Evolutionary conservation across 2,113 vertebrate species (phyloP).

Genomic region (Notarius lentiginosus): DNA sequence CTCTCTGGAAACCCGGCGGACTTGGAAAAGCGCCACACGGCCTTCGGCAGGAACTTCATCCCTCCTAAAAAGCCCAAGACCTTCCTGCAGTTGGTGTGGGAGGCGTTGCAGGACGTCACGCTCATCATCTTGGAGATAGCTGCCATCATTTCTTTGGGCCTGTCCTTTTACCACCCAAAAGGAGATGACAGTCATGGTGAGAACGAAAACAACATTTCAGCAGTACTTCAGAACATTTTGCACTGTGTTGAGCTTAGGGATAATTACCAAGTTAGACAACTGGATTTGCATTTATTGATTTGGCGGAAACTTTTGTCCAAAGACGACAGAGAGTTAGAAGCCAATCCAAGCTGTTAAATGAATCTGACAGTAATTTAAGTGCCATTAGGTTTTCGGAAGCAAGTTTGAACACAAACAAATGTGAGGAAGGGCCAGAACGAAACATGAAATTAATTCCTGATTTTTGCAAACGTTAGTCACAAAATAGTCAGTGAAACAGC

Average conservation of each 20-base stretch:
- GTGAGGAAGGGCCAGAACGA: neutral
- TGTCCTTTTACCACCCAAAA: slow-evolving; percentile 92
- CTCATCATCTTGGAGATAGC: slow-evolving; percentile 96
- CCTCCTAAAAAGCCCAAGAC: slow-evolving; percentile 95
- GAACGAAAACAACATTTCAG: slow-evolving; percentile 44
- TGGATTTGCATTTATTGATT: neutral
- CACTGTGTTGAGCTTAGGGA: slow-evolving; percentile 2
- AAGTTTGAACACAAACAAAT: neutral
- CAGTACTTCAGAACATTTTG: neutral
- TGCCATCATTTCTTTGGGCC: slow-evolving; percentile 91
- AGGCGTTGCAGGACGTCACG: slow-evolving; percentile 95
- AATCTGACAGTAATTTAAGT: slow-evolving; percentile 5
- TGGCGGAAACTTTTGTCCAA: neutral
- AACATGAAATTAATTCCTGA: neutral
- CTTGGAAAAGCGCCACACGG: slow-evolving; percentile 84
- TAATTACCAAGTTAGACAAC: slow-evolving; percentile 16
- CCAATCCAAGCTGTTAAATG: neutral
- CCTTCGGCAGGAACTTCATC: slow-evolving; percentile 89
- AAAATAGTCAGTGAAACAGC: neutral
- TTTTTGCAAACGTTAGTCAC: neutral
- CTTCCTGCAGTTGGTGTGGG: slow-evolving; percentile 96
- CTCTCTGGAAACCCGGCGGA: slow-evolving; percentile 88
- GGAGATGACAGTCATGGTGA: slow-evolving; percentile 82
- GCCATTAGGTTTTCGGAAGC: neutral
- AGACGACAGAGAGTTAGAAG: neutral